A percentile compares a stretch with the other conserved stretches of the same genome.
Evolutionary conservation across 35 echinoderm and acorn worm species (phyloP).

Genomic region (Ophiothrix spiculata): DNA sequence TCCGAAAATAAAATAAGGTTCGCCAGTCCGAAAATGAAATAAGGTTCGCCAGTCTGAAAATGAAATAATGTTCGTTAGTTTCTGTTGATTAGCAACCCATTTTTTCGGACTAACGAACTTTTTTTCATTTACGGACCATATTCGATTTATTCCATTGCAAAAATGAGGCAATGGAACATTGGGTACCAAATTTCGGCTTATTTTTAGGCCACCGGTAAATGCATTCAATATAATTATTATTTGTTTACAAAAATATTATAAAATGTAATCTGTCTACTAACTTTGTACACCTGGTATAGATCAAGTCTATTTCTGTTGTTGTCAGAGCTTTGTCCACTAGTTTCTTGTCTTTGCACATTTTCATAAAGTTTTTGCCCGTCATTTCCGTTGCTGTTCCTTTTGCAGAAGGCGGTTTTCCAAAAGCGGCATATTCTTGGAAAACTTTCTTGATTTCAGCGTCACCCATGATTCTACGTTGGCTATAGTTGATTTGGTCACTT

Average conservation of each 20-base stretch:
- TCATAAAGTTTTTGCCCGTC: constrained; percentile 81
- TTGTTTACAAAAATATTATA: not conserved
- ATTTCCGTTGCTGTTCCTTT: constrained; percentile 68
- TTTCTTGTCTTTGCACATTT: constrained; percentile 71
- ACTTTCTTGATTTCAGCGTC: constrained; percentile 10
- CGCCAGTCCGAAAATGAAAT: too few relatives aligned
- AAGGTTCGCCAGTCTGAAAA: too few relatives aligned
- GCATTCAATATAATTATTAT: not conserved
- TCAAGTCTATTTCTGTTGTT: constrained; percentile 79
- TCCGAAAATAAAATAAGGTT: too few relatives aligned
- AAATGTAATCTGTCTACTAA: not conserved
- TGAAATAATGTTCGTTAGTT: too few relatives aligned
- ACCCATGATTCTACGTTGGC: too few relatives aligned
- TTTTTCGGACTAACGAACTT: too few relatives aligned
- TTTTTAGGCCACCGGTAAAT: not conserved
- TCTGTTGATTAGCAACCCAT: too few relatives aligned
- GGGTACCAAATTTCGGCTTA: not conserved
- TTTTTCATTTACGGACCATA: too few relatives aligned
- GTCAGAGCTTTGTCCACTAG: constrained; percentile 73
- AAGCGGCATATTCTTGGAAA: constrained; percentile 65
- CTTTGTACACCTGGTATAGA: constrained; percentile 66
- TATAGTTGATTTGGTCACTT: too few relatives aligned
- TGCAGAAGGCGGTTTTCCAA: constrained; percentile 48
- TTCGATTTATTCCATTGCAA: too few relatives aligned
- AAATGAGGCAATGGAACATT: too few relatives aligned